Evolutionary conservation across 2,113 vertebrate genomes (phyloP), one percentile per base, ranked within the genome.

Genomic region (Thomomys bottae): DNA sequence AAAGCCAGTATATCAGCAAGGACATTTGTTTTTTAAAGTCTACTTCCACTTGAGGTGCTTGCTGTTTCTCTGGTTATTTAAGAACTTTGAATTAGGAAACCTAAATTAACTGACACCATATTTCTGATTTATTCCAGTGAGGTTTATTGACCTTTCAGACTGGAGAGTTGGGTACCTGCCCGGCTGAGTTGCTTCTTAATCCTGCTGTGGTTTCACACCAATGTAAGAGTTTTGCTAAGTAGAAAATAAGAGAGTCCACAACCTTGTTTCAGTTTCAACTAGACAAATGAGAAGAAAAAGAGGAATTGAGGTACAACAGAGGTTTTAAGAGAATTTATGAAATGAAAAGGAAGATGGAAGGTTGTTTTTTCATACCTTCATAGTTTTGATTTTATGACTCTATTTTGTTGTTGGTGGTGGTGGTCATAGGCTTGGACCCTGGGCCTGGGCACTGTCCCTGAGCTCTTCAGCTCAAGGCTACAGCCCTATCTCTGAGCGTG

Each of bases 171-270:
- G 79, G 88, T 85, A 89, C 30, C 88, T 85, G 78, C 77, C 66
- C 1, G 2, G 66, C 75, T 88, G 71, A 71, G 85, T 89, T 76
- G 66, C 88, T 93, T 86, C 75, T 90, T 96, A 96, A 95, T 95
- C 90, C 85, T 67, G 78, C 78, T 93, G 94, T 95, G 94, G 92
- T 94, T 95, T 96, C 94, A 96, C 90, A 92, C 92, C 90, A 82
- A 75, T 79, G 38, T 71, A 71, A 94, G 75, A 92, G 70, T 95
- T 87, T 94, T 91, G 38, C 89, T 94, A 42, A 42, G 38, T 83
- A 82, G 61, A 91, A 94, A 89, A 88, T 89, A 81, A 88, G 87
- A 87, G 66, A 83, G 23, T 59, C 45, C 89, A 83, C 91, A 94
- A 72, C 8, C 38, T 82, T 81, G 45, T 83, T 95, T 91, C 63